phyloP scores from a whole-genome alignment of 2,797 vertebrate species.

The Rhabdophis nuchalis region DNA sequence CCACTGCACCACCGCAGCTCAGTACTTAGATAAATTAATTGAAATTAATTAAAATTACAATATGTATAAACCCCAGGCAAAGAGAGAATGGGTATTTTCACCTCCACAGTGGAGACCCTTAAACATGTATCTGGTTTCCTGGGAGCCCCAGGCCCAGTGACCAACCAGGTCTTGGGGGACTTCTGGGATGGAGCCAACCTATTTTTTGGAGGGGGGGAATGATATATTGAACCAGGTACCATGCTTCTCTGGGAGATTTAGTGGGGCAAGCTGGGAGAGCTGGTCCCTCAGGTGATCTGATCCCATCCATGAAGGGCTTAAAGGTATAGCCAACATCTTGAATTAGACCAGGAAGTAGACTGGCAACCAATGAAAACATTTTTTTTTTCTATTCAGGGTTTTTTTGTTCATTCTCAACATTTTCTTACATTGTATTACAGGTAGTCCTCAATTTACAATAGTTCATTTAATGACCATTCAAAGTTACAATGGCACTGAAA shows the following conservation, averaged over 20 bases:
- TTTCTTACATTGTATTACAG: not conserved
- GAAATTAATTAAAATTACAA: not conserved
- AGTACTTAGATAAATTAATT: not conserved
- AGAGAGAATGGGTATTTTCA: not conserved
- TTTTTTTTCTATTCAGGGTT: not conserved
- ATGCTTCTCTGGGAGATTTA: not conserved
- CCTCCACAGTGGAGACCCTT: not conserved
- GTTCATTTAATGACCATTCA: not conserved
- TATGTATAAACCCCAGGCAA: not conserved
- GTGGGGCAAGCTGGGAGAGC: not conserved
- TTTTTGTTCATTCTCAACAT: not conserved
- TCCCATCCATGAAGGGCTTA: not conserved
- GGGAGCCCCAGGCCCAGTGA: not conserved
- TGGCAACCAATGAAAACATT: not conserved
- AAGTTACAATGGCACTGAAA: not conserved
- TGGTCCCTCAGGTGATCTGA: not conserved
- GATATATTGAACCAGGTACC: not conserved
- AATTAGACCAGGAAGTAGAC: not conserved
- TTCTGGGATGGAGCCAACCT: not conserved
- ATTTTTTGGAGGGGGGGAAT: not conserved
- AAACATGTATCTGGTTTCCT: not conserved
- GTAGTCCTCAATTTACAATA: not conserved
- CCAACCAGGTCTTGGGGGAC: not conserved
- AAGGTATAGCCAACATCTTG: not conserved
- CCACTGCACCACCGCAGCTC: not conserved